A percentile compares a stretch with the other conserved stretches of the same genome.
phyloP scores from a whole-genome alignment of 2,888 invertebrate species.

The Melieria picta region DNA sequence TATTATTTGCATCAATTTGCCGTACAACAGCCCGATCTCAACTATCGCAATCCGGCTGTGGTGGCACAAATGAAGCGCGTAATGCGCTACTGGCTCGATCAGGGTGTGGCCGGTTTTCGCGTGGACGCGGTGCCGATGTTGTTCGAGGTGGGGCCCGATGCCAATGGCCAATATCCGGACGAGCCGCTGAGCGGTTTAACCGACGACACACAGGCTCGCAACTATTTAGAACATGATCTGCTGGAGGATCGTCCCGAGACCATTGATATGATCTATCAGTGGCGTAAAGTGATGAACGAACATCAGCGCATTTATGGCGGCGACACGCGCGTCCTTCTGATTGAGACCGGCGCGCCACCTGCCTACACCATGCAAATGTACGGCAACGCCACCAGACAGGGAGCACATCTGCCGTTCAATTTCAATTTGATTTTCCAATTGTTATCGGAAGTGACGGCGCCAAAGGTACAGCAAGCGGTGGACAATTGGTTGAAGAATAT shows the following conservation, averaged over 20 bases:
- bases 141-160: conserved; percentile 65
- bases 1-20: conserved; percentile 76
- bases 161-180: conserved; percentile 61
- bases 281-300: conserved; percentile 69
- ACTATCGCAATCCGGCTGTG: conserved; percentile 76
- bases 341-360: conserved; percentile 70
- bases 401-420: conserved; percentile 74
- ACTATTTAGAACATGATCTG: conserved; percentile 71
- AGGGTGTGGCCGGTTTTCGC: conserved; percentile 81
- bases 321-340: conserved; percentile 67
- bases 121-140: conserved; percentile 74
- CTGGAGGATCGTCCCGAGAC: conserved; percentile 72
- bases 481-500: conserved; percentile 71
- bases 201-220: conserved; percentile 68
- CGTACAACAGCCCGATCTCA: conserved; percentile 80
- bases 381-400: conserved; percentile 66
- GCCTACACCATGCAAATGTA: conserved; percentile 69
- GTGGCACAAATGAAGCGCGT: conserved; percentile 73
- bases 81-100: conserved; percentile 77
- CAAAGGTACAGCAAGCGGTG: conserved; percentile 70
- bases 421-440: conserved; percentile 68
- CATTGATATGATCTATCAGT: conserved; percentile 69
- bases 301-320: conserved; percentile 61
- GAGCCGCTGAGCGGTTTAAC: conserved; percentile 67
- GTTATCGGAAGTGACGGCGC: conserved; percentile 58